These are phyloP conservation scores for Drepanosiphum platanoidis DNA, from an alignment of 2,888 invertebrate genomes.

Conservation along the genomic window DNA sequence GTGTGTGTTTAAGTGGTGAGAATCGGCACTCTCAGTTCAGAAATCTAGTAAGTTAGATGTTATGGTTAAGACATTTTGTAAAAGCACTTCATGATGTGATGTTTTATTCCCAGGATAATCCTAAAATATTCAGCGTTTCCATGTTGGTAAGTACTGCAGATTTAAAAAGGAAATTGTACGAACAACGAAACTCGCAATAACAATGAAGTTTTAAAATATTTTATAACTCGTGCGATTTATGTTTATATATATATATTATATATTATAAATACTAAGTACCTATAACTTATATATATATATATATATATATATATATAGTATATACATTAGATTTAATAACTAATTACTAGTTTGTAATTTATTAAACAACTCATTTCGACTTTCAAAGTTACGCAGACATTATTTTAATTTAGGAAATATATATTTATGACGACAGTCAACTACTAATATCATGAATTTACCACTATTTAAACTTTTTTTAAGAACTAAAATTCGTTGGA, in stretches of 20 bases:
- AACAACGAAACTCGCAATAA: constrained; percentile 23
- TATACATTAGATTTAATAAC: no score
- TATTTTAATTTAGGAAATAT: no score
- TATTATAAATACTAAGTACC: no score
- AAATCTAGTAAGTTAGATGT: constrained; percentile 41
- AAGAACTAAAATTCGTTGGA: no score
- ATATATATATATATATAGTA: no score
- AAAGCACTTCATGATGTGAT: constrained; percentile 23
- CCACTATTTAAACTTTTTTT: no score
- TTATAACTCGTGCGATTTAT: background rate
- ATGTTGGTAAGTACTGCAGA: constrained; percentile 4
- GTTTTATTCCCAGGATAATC: constrained; percentile 39
- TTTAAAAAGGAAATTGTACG: constrained; percentile 41
- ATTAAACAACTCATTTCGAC: background rate
- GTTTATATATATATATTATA: no score
- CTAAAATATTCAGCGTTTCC: constrained; percentile 39
- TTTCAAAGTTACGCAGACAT: background rate
- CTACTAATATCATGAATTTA: no score
- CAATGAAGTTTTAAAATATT: constrained; percentile 4
- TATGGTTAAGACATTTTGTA: constrained; percentile 46
- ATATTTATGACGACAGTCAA: no score
- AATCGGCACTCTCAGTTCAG: constrained; percentile 19
- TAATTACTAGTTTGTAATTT: background rate
- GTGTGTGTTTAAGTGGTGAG: constrained; percentile 27
- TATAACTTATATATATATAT: no score